Percentiles rank a stretch among this genome's conserved stretches.
These are phyloP conservation scores for Halcyon senegalensis DNA, from an alignment of 2,113 vertebrate species.

Conservation along the genomic window DNA sequence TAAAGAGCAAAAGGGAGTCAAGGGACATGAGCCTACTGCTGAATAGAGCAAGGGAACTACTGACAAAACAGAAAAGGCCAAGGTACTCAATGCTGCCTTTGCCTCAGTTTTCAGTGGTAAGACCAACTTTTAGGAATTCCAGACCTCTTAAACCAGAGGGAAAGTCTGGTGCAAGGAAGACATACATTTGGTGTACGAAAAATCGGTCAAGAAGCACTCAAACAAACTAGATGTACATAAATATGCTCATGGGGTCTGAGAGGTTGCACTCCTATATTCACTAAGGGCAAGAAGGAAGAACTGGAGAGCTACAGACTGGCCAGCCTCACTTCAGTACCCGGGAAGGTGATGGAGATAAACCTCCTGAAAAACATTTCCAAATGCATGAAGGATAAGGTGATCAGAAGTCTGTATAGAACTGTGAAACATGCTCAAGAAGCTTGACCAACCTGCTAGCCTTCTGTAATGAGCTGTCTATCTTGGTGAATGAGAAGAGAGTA, in stretches of 20 bases:
- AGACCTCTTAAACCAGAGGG: not conserved
- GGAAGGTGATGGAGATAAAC: not conserved
- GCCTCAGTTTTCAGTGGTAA: not conserved
- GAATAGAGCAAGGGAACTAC: not conserved
- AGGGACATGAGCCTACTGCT: not conserved
- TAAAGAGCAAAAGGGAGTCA: no score
- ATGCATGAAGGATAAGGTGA: not conserved
- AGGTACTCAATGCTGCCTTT: not conserved
- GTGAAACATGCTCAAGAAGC: not conserved
- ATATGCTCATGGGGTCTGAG: not conserved
- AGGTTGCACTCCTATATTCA: not conserved
- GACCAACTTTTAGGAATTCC: not conserved
- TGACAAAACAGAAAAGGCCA: not conserved
- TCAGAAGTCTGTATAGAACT: fast-evolving
- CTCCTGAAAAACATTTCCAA: not conserved
- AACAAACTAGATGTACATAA: not conserved
- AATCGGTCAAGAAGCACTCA: not conserved
- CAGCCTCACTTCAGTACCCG: not conserved
- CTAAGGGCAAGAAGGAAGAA: not conserved
- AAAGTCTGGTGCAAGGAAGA: not conserved
- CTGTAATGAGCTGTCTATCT: not conserved
- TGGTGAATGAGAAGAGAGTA: not conserved
- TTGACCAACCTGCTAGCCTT: not conserved
- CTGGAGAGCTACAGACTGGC: not conserved
- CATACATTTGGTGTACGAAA: not conserved